Conservation (phyloP, 2,797 vertebrate species). For the Acipenser ruthenus region DNA sequence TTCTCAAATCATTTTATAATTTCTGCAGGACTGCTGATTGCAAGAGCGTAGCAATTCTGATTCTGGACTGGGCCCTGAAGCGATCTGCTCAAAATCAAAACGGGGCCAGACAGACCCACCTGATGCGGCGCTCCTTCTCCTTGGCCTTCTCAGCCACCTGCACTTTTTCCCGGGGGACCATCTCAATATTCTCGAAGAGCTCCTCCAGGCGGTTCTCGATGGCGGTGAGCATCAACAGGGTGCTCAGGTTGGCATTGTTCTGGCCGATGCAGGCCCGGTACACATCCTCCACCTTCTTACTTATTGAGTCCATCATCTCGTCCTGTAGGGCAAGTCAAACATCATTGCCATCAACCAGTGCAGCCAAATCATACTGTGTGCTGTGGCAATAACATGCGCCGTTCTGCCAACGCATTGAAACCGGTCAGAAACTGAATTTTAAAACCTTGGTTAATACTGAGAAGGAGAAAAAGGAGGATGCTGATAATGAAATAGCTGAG, state of each 20-base stretch:
- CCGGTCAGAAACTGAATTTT: background rate
- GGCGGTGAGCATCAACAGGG: constrained; percentile 69
- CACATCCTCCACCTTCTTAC: constrained; percentile 71
- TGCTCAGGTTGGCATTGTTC: constrained; percentile 57
- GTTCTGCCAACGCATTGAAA: background rate
- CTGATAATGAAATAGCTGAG: background rate
- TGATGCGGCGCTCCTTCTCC: constrained; percentile 67
- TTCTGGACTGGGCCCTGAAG: too few species aligned
- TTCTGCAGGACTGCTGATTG: too few species aligned
- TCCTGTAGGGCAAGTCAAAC: constrained; percentile 49
- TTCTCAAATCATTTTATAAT: too few species aligned
- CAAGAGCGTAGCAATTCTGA: too few species aligned
- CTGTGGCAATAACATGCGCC: background rate
- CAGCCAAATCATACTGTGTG: too few species aligned
- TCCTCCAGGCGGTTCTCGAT: constrained; percentile 68
- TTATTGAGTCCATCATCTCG: constrained; percentile 55
- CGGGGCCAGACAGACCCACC: constrained; percentile 42
- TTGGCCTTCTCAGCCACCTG: constrained; percentile 65
- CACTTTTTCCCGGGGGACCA: constrained; percentile 55
- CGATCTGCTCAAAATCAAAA: background rate
- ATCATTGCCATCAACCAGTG: too few species aligned
- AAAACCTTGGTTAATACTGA: background rate
- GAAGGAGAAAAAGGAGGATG: background rate
- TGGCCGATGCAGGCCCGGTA: constrained; percentile 67
- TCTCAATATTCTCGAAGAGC: constrained; percentile 70